phyloP scores from a whole-genome alignment of 2,113 vertebrate genomes.

The Bambusicola thoracicus region DNA sequence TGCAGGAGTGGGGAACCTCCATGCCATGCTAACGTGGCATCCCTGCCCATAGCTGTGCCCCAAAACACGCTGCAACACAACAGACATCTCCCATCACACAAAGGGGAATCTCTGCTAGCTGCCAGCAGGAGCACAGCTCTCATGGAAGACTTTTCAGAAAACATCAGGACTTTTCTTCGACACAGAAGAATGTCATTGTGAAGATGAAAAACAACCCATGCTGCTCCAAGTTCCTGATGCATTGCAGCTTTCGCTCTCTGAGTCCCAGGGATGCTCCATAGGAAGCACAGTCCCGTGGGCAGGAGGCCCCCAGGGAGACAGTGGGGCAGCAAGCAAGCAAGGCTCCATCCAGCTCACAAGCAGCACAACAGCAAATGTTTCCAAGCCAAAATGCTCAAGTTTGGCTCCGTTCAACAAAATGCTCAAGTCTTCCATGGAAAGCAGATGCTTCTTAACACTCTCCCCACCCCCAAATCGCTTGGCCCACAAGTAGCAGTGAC shows the following conservation, averaged over 20 bases:
- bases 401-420: constrained; percentile 46
- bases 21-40: neutral
- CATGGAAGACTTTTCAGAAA: neutral
- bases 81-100: neutral
- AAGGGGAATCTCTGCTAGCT: neutral
- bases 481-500: constrained; percentile 37
- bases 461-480: constrained; percentile 23
- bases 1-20: neutral
- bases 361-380: neutral
- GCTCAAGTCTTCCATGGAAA: constrained; percentile 41
- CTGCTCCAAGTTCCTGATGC: neutral
- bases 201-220: neutral
- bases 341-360: constrained; percentile 3
- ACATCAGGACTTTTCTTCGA: neutral
- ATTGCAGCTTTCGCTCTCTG: neutral
- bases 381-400: constrained; percentile 7
- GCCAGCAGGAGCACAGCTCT: neutral
- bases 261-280: neutral
- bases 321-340: neutral
- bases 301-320: neutral
- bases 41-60: neutral
- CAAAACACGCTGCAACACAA: neutral
- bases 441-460: constrained; percentile 64
- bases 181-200: rapidly evolving
- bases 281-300: neutral